These are phyloP conservation scores for Cyphomyrus discorhynchus DNA, from an alignment of 2,113 vertebrate species.

Conservation along the genomic window DNA sequence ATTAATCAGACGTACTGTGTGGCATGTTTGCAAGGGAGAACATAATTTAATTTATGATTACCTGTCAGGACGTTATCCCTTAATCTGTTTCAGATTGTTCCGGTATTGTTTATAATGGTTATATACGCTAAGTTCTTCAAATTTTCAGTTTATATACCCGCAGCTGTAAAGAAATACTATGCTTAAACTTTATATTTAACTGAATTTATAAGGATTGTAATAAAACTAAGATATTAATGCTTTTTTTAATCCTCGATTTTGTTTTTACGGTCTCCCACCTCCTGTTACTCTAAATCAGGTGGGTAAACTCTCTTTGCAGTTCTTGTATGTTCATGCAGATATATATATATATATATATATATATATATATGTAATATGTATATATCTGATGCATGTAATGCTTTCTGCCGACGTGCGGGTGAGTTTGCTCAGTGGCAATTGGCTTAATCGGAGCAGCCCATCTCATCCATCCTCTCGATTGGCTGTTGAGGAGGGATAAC, in stretches of 20 bases:
- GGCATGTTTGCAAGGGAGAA: neutral
- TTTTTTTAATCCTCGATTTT: constrained; percentile 22
- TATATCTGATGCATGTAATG: constrained; percentile 18
- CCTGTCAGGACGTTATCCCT: constrained; percentile 6
- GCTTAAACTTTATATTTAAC: constrained; percentile 17
- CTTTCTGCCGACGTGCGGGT: constrained; percentile 2
- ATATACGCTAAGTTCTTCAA: constrained; percentile 7
- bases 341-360: constrained; percentile 17
- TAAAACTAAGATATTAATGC: constrained; percentile 11
- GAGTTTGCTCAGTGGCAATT: neutral
- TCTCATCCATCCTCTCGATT: neutral
- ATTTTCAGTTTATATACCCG: constrained; percentile 29
- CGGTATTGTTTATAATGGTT: neutral
- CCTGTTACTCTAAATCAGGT: constrained; percentile 23
- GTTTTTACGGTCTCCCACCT: constrained; percentile 18
- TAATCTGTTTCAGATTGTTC: constrained; percentile 1
- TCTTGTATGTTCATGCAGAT: constrained; percentile 13
- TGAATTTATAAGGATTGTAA: constrained; percentile 5
- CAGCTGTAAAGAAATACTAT: neutral
- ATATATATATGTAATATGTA: neutral
- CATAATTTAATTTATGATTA: constrained; percentile 31
- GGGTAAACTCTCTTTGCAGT: constrained; percentile 1
- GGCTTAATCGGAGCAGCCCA: neutral
- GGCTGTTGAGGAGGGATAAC: neutral
- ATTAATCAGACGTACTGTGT: neutral